Conservation (phyloP, 2,797 vertebrate species). For the Chelidonichthys spinosus region DNA sequence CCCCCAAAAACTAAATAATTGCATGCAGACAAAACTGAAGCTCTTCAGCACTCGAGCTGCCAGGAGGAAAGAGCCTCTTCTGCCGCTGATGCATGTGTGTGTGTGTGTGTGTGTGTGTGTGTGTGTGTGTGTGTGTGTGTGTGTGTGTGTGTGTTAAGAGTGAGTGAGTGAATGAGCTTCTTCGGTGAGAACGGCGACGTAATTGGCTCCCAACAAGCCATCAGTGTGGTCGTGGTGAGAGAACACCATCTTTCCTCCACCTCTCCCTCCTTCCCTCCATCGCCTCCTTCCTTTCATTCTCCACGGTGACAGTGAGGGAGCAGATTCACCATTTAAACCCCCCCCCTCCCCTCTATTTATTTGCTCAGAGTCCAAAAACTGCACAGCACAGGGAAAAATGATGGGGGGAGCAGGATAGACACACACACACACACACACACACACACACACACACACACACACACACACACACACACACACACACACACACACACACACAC, state of each 20-base stretch:
- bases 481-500: conserved; percentile 15
- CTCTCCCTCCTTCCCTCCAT: conserved; percentile 41
- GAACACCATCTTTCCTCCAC: conserved; percentile 65
- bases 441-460: conserved; percentile 14
- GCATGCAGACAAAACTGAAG: conserved; percentile 50
- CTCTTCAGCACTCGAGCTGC: conserved; percentile 39
- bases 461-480: conserved; percentile 43
- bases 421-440: conserved; percentile 60
- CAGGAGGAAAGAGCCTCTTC: conserved; percentile 33
- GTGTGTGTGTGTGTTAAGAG: conserved; percentile 2
- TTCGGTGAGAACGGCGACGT: conserved; percentile 56
- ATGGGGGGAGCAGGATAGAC: conserved; percentile 38
- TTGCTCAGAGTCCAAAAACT: conserved; percentile 79
- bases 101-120: conserved; percentile 24
- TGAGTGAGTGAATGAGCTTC: conserved; percentile 45
- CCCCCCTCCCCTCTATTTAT: conserved; percentile 63
- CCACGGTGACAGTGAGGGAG: conserved; percentile 63
- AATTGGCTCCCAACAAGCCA: conserved; percentile 71
- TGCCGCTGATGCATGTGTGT: conserved; percentile 47
- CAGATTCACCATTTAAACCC: conserved; percentile 66
- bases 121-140: conserved; percentile 33
- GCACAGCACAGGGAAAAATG: conserved; percentile 70
- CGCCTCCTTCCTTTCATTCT: conserved; percentile 48
- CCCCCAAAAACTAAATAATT: conserved; percentile 37
- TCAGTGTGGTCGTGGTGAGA: conserved; percentile 60